These are phyloP conservation scores for Griposia aprilina DNA, from an alignment of 2,888 invertebrate species.

Conservation along the genomic window DNA sequence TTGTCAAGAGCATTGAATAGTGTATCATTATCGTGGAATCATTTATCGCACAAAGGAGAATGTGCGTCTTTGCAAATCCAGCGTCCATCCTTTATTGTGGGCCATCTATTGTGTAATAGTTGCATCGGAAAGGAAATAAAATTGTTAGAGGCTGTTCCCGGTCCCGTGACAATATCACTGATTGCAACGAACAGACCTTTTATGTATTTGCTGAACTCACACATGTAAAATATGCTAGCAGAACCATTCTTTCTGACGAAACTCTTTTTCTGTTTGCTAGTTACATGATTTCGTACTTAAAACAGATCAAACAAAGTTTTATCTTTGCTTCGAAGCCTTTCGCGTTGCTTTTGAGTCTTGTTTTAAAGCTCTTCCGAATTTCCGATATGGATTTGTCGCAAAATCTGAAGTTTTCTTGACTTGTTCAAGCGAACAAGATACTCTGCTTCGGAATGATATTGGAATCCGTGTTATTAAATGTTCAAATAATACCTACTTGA, in stretches of 20 bases:
- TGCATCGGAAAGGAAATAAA: conserved; percentile 70
- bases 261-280: conserved; percentile 50
- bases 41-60: conserved; percentile 53
- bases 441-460: conserved; percentile 21
- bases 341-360: conserved; percentile 28
- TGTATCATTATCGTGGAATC: conserved; percentile 53
- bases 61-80: conserved; percentile 51
- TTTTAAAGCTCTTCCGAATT: conserved; percentile 33
- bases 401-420: neutral
- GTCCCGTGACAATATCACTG: conserved; percentile 83
- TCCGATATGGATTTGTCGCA: conserved; percentile 14
- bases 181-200: conserved; percentile 73
- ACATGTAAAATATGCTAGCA: conserved; percentile 20
- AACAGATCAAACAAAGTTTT: conserved; percentile 60
- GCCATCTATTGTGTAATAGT: conserved; percentile 48
- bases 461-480: conserved; percentile 11
- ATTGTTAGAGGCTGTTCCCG: conserved; percentile 64
- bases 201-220: conserved; percentile 41
- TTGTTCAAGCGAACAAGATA: conserved; percentile 23
- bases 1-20: conserved; percentile 62
- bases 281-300: conserved; percentile 62
- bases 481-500: neutral
- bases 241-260: conserved; percentile 37
- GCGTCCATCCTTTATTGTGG: conserved; percentile 32
- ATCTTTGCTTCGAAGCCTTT: conserved; percentile 20